Percentiles rank a stretch among this genome's conserved stretches.
Evolutionary conservation across 2,888 invertebrate genomes (phyloP).

Genomic region (Dinocampus coccinellae): DNA sequence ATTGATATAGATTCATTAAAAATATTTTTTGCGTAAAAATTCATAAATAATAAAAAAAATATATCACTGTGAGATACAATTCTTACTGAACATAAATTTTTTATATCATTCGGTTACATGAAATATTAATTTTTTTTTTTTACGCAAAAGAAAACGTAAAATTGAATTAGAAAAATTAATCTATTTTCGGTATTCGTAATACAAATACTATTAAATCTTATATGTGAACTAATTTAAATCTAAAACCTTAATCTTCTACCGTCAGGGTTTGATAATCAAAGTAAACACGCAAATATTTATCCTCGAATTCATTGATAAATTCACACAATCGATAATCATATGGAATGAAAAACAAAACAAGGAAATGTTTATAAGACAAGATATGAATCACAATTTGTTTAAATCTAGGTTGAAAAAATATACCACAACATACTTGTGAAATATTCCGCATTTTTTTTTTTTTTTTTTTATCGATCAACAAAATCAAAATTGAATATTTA

Average conservation of each 20-base stretch:
- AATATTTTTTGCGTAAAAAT: no score
- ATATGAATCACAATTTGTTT: background rate
- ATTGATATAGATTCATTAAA: background rate
- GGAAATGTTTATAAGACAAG: background rate
- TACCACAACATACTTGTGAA: no score
- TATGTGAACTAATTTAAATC: no score
- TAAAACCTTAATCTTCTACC: no score
- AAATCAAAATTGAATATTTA: conserved; percentile 1
- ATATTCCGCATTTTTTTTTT: background rate
- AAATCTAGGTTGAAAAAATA: background rate
- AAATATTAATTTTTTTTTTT: background rate
- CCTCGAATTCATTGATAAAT: background rate
- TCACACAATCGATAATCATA: background rate
- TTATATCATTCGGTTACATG: background rate
- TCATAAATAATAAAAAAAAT: no score
- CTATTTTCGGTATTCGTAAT: background rate
- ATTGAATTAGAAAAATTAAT: background rate
- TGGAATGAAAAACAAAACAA: background rate
- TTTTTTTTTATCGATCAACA: background rate
- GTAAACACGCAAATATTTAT: background rate
- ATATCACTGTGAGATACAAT: no score
- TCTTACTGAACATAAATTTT: conserved; percentile 8
- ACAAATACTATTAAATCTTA: no score
- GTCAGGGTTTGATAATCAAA: no score
- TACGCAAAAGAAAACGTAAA: no score